A percentile compares a stretch with the other conserved stretches of the same genome.
Conservation (phyloP, 1,140 invertebrate species). For the Zeugodacus cucurbitae region DNA sequence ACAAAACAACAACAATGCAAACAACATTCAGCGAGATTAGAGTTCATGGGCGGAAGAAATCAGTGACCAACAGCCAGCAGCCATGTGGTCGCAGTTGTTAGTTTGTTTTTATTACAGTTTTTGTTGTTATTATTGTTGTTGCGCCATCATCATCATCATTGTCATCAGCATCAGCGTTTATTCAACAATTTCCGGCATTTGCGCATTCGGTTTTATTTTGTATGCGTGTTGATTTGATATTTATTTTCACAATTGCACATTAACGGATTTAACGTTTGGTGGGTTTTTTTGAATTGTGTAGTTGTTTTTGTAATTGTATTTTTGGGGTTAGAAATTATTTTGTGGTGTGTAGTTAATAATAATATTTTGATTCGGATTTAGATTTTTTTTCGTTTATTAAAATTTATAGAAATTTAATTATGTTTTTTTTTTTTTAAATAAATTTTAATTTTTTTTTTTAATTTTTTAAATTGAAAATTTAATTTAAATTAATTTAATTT, state of each 20-base stretch:
- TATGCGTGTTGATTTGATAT: background rate
- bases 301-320: background rate
- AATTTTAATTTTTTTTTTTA: conserved; percentile 25
- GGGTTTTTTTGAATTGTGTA: background rate
- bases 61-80: background rate
- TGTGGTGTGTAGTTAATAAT: background rate
- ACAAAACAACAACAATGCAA: background rate
- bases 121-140: conserved; percentile 19
- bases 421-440: background rate
- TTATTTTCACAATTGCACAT: conserved; percentile 15
- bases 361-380: background rate
- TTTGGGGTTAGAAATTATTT: background rate
- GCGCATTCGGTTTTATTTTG: background rate
- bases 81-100: background rate
- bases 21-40: background rate
- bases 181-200: conserved; percentile 53
- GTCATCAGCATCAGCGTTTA: conserved; percentile 46
- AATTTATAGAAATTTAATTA: background rate
- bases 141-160: background rate
- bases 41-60: background rate
- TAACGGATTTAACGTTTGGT: background rate
- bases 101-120: conserved; percentile 17
- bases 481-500: background rate
- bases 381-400: background rate
- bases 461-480: conserved; percentile 35